Percentiles rank a stretch among this genome's conserved stretches.
Evolutionary conservation across 1,140 invertebrate species (phyloP).

Genomic region (Elymnias hypermnestra): DNA sequence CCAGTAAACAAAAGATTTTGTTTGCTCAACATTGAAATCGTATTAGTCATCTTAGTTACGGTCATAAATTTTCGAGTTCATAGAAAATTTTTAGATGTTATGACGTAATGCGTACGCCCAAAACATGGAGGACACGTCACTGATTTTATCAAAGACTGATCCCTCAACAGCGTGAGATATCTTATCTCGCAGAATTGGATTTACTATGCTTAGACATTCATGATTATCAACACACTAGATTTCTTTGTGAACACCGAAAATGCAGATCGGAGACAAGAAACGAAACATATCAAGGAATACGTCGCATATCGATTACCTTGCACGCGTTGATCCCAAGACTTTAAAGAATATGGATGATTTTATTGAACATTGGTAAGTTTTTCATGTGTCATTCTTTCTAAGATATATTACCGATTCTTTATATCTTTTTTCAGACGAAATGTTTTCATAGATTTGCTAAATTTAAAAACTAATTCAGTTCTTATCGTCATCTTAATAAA

Average conservation of each 20-base stretch:
- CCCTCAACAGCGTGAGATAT: slow-evolving; percentile 11
- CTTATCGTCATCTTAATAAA: too few species aligned
- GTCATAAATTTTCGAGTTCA: too few species aligned
- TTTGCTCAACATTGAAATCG: too few species aligned
- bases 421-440: too few species aligned
- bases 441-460: too few species aligned
- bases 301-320: background rate
- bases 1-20: too few species aligned
- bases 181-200: slow-evolving; percentile 9
- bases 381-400: background rate
- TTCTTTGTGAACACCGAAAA: slow-evolving; percentile 9
- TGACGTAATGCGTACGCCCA: background rate
- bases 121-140: slow-evolving; percentile 6
- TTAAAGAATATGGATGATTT: slow-evolving; percentile 34
- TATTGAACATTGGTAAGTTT: slow-evolving; percentile 40
- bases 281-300: background rate
- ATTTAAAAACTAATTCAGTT: too few species aligned
- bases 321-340: background rate
- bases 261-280: slow-evolving; percentile 7
- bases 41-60: too few species aligned
- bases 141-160: slow-evolving; percentile 15
- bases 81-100: too few species aligned
- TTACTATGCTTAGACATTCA: slow-evolving; percentile 11
- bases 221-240: slow-evolving; percentile 9
- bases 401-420: too few species aligned